Evolutionary conservation across 1,140 invertebrate genomes (phyloP).

Genomic region (Drosophila pseudoobscura): DNA sequence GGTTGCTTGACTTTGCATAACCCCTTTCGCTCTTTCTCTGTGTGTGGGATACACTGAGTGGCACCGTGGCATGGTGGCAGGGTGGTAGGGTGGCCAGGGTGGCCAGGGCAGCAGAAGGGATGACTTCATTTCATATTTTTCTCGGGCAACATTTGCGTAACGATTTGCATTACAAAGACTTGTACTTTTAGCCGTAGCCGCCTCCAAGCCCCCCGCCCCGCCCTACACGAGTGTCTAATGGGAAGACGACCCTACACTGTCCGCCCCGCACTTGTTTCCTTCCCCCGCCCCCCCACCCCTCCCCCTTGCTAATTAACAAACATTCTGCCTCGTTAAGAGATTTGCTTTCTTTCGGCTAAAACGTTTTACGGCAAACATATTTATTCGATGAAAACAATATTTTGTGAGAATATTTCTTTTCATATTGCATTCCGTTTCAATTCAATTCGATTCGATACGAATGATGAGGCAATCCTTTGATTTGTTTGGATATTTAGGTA

Average conservation of each 20-base stretch:
- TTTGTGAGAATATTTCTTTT: constrained; percentile 28
- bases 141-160: constrained; percentile 68
- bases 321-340: too few species aligned
- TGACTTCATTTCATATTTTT: constrained; percentile 77
- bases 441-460: too few species aligned
- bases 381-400: constrained; percentile 12
- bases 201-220: not conserved
- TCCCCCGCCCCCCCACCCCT: too few species aligned
- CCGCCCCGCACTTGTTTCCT: too few species aligned
- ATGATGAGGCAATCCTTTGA: too few species aligned
- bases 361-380: not conserved
- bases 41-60: too few species aligned
- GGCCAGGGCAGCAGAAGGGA: not conserved
- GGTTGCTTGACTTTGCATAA: constrained; percentile 82
- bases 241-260: too few species aligned
- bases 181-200: constrained; percentile 24
- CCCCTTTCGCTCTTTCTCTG: constrained; percentile 48
- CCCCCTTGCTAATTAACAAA: too few species aligned
- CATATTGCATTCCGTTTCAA: constrained; percentile 20
- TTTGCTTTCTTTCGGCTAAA: too few species aligned
- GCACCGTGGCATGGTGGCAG: too few species aligned
- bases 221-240: constrained; percentile 1
- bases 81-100: too few species aligned
- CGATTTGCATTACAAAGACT: constrained; percentile 75
- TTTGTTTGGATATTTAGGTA: too few species aligned